Base-by-base conservation (phyloP, 2,888 invertebrate species). In the Mylabris sibirica region DNA sequence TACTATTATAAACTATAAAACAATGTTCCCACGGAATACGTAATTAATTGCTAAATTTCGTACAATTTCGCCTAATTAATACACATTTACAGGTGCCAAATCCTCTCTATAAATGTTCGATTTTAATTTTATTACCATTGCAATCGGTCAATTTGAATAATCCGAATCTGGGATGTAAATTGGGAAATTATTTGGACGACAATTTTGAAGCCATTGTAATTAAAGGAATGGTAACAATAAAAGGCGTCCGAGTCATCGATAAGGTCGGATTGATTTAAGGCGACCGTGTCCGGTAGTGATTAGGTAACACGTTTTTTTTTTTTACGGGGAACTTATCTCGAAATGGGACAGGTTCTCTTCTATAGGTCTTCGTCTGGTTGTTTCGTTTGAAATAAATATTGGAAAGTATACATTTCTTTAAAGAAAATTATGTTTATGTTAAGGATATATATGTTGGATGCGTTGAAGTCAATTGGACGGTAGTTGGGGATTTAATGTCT, bases 171-270 rank as follows among this genome's bases (percentile, higher is more conserved):
- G 6, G 61, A 22, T 66, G 64, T 65, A 63, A 57, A 64, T 66
- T 69, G 41, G 44, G 24, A 24, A 38, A 4, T 49, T 59, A 35
- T 12, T 70, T 75, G 79, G 75, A 64, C 75, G 64, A 72, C 76
- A 74, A 53, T 65, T 69, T 68, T 71, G 76, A 78, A 79, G 78
- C 77, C 78, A 78, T 77, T 80, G 81, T 82, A 83, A 82, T 83
- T 82, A 83, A 83, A 79, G 81, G 77, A 83, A 81, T 82, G 82
- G 82, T 79, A 82, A 82, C 82, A 82, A 83, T 82, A 82, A 82
- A 82, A 81, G 80, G 80, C 79, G 81, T 82, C 81, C 79, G 74
- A 77, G 69, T 74, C 74, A 75, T 70, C 80, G 82, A 82, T 82
- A 81, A 81, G 78, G 72, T 24, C 67, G 76, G 81, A 82, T 79